phyloP scores from a whole-genome alignment of 2,113 vertebrate genomes.

The Rhegmatorhina hoffmannsi region DNA sequence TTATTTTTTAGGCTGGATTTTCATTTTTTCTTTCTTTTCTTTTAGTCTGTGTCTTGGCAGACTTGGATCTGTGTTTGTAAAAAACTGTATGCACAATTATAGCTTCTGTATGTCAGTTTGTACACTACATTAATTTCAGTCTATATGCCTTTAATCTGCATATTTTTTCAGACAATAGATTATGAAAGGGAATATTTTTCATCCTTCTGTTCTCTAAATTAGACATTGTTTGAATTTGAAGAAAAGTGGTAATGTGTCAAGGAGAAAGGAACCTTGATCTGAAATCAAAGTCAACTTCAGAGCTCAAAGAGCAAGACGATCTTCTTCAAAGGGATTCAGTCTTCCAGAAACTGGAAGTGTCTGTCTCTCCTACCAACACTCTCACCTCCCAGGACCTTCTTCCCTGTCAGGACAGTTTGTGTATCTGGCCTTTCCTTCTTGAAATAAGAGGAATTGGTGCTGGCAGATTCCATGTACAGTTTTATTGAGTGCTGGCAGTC shows the following conservation, averaged over 20 bases:
- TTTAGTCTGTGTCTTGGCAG: neutral
- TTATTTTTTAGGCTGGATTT: neutral
- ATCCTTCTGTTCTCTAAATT: neutral
- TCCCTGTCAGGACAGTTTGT: neutral
- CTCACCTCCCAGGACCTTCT: neutral
- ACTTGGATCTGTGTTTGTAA: neutral
- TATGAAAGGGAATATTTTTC: neutral
- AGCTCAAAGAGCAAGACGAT: neutral
- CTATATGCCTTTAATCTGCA: neutral
- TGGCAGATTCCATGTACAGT: neutral
- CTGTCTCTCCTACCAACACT: neutral
- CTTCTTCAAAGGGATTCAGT: neutral
- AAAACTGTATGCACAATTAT: neutral
- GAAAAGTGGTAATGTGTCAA: neutral
- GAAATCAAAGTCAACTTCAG: neutral
- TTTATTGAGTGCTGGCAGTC: neutral
- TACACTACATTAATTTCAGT: neutral
- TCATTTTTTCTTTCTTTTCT: neutral
- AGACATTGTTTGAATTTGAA: neutral
- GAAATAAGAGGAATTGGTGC: neutral
- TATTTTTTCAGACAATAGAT: neutral
- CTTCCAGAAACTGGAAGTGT: neutral
- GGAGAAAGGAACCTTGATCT: neutral
- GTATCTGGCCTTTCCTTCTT: neutral
- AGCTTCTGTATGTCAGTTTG: neutral